Conservation (phyloP, 2,888 invertebrate species). For the Temnothorax unifasciatus region DNA sequence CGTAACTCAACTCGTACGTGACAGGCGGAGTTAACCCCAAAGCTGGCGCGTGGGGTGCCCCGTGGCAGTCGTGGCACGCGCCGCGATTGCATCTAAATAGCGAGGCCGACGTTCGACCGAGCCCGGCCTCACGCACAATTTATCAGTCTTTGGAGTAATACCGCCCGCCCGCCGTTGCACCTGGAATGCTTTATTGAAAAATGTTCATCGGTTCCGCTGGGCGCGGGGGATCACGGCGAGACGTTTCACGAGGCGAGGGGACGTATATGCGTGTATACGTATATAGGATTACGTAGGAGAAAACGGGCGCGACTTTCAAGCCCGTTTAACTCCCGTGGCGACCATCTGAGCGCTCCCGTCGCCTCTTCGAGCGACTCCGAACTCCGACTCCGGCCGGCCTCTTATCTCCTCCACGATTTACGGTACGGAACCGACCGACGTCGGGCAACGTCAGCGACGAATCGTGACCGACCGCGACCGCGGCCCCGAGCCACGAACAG, state of each 20-base stretch:
- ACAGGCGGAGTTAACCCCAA: conserved; percentile 60
- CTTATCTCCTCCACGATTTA: conserved; percentile 13
- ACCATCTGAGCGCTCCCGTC: conserved; percentile 58
- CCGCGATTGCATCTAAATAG: not conserved
- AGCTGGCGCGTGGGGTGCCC: conserved; percentile 20
- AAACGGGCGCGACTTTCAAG: conserved; percentile 56
- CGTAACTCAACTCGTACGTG: conserved; percentile 15
- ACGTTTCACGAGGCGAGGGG: not conserved
- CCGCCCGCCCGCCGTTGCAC: not conserved
- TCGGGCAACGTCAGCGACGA: not conserved
- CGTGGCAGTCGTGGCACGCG: conserved; percentile 18
- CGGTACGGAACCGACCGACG: not conserved
- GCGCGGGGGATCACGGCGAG: not conserved
- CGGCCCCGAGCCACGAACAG: not conserved
- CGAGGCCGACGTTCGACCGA: not conserved
- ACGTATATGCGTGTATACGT: not conserved
- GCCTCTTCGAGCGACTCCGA: not conserved
- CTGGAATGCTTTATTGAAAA: conserved; percentile 55
- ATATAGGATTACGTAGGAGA: conserved; percentile 3
- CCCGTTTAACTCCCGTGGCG: conserved; percentile 30
- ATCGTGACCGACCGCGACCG: not conserved
- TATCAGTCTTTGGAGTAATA: not conserved
- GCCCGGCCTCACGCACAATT: conserved; percentile 5
- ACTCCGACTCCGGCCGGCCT: too few relatives aligned
- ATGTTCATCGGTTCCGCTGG: conserved; percentile 9